A percentile compares a stretch with the other conserved stretches of the same genome.
phyloP scores from a whole-genome alignment of 2,113 vertebrate genomes.

The Acrocephalus arundinaceus region DNA sequence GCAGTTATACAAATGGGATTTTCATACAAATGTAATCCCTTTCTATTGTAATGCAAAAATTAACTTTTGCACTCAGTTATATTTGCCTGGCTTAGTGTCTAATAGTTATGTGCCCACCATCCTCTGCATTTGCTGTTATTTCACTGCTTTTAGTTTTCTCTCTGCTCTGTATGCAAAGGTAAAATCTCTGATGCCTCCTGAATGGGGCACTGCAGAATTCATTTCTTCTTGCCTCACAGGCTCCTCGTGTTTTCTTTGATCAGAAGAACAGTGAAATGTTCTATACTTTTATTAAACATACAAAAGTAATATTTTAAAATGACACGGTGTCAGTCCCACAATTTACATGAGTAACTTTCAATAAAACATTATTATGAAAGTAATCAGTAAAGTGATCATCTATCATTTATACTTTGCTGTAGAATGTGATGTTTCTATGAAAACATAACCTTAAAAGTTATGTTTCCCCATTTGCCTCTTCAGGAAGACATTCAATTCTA shows the following conservation, averaged over 20 bases:
- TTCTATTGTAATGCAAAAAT: conserved; percentile 1
- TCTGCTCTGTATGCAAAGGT: neutral
- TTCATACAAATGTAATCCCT: neutral
- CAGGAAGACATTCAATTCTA: conserved; percentile 6
- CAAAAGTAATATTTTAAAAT: neutral
- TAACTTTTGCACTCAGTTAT: neutral
- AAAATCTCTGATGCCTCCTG: neutral
- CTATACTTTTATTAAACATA: neutral
- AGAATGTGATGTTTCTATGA: neutral
- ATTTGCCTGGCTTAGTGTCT: neutral
- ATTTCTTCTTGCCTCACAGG: neutral
- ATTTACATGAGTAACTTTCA: conserved; percentile 1
- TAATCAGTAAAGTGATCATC: neutral
- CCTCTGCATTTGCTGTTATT: neutral
- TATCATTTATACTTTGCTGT: neutral
- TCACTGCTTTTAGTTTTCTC: neutral
- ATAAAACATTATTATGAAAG: neutral
- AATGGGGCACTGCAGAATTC: neutral
- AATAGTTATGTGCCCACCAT: neutral
- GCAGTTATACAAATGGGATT: neutral
- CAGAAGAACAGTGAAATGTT: neutral
- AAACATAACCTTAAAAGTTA: conserved; percentile 54
- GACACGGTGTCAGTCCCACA: neutral
- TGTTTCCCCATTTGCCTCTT: conserved; percentile 9
- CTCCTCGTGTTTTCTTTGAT: neutral